Conservation (phyloP, 92 coral and sea anemone genomes). For the Epizoanthus scotinus region DNA sequence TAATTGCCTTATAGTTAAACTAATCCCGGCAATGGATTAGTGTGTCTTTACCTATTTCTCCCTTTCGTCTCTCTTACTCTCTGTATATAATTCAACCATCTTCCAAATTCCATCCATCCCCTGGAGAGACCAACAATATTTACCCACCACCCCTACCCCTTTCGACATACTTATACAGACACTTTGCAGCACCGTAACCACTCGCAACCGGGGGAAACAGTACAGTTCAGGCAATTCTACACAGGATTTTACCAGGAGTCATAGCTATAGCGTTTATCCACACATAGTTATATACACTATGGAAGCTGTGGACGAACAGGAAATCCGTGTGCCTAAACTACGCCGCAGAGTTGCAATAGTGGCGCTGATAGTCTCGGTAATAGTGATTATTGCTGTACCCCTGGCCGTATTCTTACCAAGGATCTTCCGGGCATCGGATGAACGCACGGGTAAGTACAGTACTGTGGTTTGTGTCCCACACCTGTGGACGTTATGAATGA, state of each 20-base stretch:
- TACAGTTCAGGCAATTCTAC: neutral
- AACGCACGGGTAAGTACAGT: constrained; percentile 7
- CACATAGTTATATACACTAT: neutral
- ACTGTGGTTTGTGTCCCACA: no score
- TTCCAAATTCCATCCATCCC: no score
- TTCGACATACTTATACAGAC: neutral
- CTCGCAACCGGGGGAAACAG: constrained; percentile 6
- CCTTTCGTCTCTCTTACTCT: no score
- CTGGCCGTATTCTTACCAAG: constrained; percentile 11
- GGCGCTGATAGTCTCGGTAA: constrained; percentile 6
- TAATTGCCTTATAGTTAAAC: no score
- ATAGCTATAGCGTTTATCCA: neutral
- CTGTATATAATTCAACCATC: no score
- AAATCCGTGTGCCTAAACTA: constrained; percentile 1
- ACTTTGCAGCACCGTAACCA: neutral
- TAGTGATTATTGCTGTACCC: constrained; percentile 5
- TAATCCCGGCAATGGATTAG: no score
- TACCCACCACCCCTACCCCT: neutral
- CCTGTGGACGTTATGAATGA: no score
- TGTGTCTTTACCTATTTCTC: no score
- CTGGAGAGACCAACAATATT: no score
- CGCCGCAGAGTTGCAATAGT: constrained; percentile 22
- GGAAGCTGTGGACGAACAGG: constrained; percentile 18
- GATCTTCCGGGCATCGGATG: neutral
- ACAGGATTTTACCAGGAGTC: neutral